Conservation (phyloP, 2,888 invertebrate genomes). For the Drosophila setosimentum region DNA sequence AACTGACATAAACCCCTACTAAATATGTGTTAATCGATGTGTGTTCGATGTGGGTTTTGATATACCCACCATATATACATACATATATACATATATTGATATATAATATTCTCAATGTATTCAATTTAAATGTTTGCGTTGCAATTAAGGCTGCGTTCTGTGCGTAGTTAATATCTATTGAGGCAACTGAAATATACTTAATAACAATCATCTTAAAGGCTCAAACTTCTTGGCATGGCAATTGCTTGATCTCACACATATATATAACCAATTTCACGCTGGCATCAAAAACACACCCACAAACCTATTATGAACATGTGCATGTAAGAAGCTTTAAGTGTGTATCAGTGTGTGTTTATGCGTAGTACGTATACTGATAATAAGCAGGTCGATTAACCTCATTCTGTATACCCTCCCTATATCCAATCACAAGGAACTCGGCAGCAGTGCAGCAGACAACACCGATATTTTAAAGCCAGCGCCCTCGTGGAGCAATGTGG, state of each 20-base stretch:
- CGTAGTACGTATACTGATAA: background rate
- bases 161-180: slow-evolving; percentile 12
- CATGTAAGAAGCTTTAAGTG: slow-evolving; percentile 62
- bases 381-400: background rate
- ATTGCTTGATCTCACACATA: slow-evolving; percentile 29
- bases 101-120: slow-evolving; percentile 10
- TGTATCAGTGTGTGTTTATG: slow-evolving; percentile 45
- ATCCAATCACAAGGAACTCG: slow-evolving; percentile 80
- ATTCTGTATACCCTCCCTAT: background rate
- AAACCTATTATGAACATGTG: slow-evolving; percentile 12
- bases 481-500: slow-evolving; percentile 87
- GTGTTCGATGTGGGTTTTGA: slow-evolving; percentile 33
- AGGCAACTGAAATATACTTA: background rate
- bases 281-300: slow-evolving; percentile 27
- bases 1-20: slow-evolving; percentile 13
- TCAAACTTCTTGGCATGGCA: slow-evolving; percentile 23
- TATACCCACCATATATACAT: slow-evolving; percentile 3
- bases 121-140: slow-evolving; percentile 17
- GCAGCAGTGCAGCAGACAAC: slow-evolving; percentile 82
- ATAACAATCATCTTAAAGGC: slow-evolving; percentile 7
- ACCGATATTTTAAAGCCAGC: slow-evolving; percentile 86
- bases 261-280: slow-evolving; percentile 24
- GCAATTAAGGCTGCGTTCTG: slow-evolving; percentile 9
- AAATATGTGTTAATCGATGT: slow-evolving; percentile 43
- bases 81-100: slow-evolving; percentile 1